Conservation (phyloP, 2,113 vertebrate species). For the Hippoglossus stenolepis region DNA sequence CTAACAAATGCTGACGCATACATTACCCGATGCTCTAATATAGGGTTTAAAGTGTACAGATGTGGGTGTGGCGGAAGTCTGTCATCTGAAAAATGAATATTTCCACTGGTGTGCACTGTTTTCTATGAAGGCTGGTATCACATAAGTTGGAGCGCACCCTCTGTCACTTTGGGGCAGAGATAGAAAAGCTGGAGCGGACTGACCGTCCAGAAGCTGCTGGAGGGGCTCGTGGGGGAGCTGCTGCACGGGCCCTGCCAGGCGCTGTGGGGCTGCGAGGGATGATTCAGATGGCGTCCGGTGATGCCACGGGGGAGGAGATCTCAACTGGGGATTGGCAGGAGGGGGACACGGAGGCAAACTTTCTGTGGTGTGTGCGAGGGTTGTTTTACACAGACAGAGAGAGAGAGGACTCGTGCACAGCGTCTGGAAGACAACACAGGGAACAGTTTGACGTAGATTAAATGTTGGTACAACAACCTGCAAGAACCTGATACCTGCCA, state of each 20-base stretch:
- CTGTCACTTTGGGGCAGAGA: slow-evolving; percentile 29
- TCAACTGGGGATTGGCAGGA: slow-evolving; percentile 48
- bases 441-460: slow-evolving; percentile 4
- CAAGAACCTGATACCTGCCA: background rate
- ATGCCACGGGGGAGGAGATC: slow-evolving; percentile 50
- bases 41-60: slow-evolving; percentile 35
- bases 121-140: slow-evolving; percentile 36
- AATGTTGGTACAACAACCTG: too few species aligned
- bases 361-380: slow-evolving; percentile 2
- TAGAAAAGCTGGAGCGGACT: slow-evolving; percentile 33
- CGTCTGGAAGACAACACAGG: slow-evolving; percentile 3
- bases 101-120: slow-evolving; percentile 12
- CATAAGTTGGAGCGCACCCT: slow-evolving; percentile 29
- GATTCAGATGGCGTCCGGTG: slow-evolving; percentile 63
- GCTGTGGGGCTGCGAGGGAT: slow-evolving; percentile 36
- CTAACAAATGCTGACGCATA: slow-evolving; percentile 21
- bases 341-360: slow-evolving; percentile 25
- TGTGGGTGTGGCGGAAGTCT: slow-evolving; percentile 10
- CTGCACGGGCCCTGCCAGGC: slow-evolving; percentile 41
- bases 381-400: slow-evolving; percentile 44
- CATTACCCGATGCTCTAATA: slow-evolving; percentile 35
- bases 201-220: slow-evolving; percentile 52
- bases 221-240: slow-evolving; percentile 37
- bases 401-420: slow-evolving; percentile 17
- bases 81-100: slow-evolving; percentile 43